Evolutionary conservation across 1,140 invertebrate species (phyloP).

Genomic region (Onthophagus taurus): DNA sequence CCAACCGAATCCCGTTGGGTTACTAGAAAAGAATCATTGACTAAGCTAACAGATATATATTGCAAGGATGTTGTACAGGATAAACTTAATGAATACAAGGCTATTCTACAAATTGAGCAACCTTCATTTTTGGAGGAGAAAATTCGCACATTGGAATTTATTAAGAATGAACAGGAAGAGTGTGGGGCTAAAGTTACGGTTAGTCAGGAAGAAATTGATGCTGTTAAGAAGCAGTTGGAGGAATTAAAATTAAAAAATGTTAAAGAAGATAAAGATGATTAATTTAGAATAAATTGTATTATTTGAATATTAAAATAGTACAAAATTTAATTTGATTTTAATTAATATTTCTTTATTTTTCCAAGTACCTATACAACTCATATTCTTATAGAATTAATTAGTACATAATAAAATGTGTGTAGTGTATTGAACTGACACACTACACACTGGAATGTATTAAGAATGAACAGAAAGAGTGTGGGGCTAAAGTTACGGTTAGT

Average conservation of each 20-base stretch:
- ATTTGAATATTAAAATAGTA: too few species aligned
- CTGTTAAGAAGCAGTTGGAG: constrained; percentile 44
- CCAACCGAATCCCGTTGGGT: constrained; percentile 52
- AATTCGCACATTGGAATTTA: constrained; percentile 53
- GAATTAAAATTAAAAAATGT: constrained; percentile 32
- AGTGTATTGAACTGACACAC: too few species aligned
- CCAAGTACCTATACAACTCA: too few species aligned
- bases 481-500: constrained; percentile 50
- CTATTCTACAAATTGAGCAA: constrained; percentile 51
- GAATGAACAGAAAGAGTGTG: constrained; percentile 57
- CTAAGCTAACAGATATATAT: constrained; percentile 53
- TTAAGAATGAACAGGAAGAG: constrained; percentile 58
- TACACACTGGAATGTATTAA: constrained; percentile 56
- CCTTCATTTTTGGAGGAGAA: constrained; percentile 54
- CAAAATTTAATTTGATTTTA: too few species aligned
- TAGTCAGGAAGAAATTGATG: constrained; percentile 52
- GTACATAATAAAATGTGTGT: too few species aligned
- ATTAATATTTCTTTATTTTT: too few species aligned
- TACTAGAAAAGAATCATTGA: constrained; percentile 55
- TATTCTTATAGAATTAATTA: too few species aligned
- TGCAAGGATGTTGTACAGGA: constrained; percentile 55
- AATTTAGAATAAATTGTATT: too few species aligned
- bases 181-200: constrained; percentile 54
- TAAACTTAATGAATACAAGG: constrained; percentile 53
- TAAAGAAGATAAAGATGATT: constrained; percentile 18